phyloP scores from a whole-genome alignment of 2,888 invertebrate genomes.

The Silvanus unidentatus region DNA sequence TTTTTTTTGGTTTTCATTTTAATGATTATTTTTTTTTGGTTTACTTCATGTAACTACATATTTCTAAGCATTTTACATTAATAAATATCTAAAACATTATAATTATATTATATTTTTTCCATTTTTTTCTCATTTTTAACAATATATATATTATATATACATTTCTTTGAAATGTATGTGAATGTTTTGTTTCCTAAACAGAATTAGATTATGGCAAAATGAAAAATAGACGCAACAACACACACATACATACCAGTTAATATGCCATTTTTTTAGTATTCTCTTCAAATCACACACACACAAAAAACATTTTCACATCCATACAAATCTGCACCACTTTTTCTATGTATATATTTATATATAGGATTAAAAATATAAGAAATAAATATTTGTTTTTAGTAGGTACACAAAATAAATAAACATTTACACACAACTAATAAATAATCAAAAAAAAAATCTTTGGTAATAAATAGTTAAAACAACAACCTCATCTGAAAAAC shows the following conservation, averaged over 20 bases:
- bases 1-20: constrained; percentile 26
- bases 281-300: too few relatives aligned
- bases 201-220: constrained; percentile 21
- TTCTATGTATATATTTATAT: too few relatives aligned
- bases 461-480: constrained; percentile 28
- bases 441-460: constrained; percentile 32
- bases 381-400: constrained; percentile 8
- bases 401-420: constrained; percentile 17
- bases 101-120: constrained; percentile 14
- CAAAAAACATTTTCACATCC: too few relatives aligned
- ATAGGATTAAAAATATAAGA: background rate
- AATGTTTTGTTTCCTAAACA: constrained; percentile 23
- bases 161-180: constrained; percentile 39
- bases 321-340: too few relatives aligned
- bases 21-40: constrained; percentile 11
- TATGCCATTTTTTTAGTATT: too few relatives aligned
- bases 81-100: constrained; percentile 45
- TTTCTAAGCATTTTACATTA: constrained; percentile 42
- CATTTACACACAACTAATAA: constrained; percentile 23
- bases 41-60: constrained; percentile 20
- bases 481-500: too few relatives aligned
- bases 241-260: constrained; percentile 4
- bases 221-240: constrained; percentile 8
- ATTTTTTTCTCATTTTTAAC: constrained; percentile 32
- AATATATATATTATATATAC: constrained; percentile 32